Evolutionary conservation across 2,797 vertebrate species (phyloP).

Genomic region (Epinephelus malabaricus): DNA sequence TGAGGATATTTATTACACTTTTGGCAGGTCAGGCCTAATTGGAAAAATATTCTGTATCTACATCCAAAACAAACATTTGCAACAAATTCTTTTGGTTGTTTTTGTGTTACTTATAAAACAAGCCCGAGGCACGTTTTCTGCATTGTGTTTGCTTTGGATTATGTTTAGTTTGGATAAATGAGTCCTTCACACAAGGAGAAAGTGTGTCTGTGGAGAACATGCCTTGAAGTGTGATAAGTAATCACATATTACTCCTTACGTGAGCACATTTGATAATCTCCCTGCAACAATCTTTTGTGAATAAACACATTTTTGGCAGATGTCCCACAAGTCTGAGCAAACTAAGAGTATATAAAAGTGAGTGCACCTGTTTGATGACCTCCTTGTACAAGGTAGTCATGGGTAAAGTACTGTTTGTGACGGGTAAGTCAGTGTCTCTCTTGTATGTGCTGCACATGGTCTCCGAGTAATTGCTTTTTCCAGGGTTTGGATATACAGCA

Average conservation of each 20-base stretch:
- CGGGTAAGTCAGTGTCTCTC: slow-evolving; percentile 30
- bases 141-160: slow-evolving; percentile 20
- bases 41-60: neutral
- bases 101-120: slow-evolving; percentile 14
- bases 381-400: slow-evolving; percentile 65
- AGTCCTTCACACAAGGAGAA: slow-evolving; percentile 70
- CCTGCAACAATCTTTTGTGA: slow-evolving; percentile 65
- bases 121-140: neutral
- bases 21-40: neutral
- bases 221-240: slow-evolving; percentile 60
- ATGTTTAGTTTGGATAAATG: slow-evolving; percentile 20
- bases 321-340: slow-evolving; percentile 19
- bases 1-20: neutral
- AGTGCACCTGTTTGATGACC: neutral
- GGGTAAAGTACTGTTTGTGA: slow-evolving; percentile 73
- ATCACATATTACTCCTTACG: slow-evolving; percentile 48
- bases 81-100: slow-evolving; percentile 10
- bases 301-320: slow-evolving; percentile 56
- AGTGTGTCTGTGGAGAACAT: slow-evolving; percentile 20
- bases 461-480: slow-evolving; percentile 2
- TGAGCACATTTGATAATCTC: slow-evolving; percentile 55
- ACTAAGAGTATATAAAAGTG: slow-evolving; percentile 65
- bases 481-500: neutral
- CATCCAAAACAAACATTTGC: slow-evolving; percentile 7
- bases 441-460: neutral